Conservation (phyloP, 2,797 vertebrate genomes). For the Threskiornis aethiopicus region DNA sequence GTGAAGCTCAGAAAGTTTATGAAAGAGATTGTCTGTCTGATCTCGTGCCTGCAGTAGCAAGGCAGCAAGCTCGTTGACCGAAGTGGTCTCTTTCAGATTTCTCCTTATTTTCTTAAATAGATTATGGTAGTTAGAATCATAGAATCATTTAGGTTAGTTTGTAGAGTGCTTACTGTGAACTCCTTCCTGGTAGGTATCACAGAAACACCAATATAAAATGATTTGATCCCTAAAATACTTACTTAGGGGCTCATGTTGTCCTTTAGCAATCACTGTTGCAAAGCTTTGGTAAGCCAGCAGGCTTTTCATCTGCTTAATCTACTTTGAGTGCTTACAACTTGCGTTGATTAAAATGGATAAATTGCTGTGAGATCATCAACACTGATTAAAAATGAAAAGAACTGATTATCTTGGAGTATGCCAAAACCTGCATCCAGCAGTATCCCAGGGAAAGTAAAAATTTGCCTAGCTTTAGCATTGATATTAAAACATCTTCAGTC, state of each 20-base stretch:
- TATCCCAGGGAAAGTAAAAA: not conserved
- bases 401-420: not conserved
- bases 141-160: not conserved
- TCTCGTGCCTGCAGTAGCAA: not conserved
- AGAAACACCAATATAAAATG: not conserved
- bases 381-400: constrained; percentile 41
- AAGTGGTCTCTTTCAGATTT: not conserved
- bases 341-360: constrained; percentile 38
- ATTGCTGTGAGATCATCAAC: constrained; percentile 28
- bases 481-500: not conserved
- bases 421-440: not conserved
- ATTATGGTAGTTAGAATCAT: not conserved
- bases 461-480: not conserved
- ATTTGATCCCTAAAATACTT: not conserved
- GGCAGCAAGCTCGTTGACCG: not conserved
- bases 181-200: not conserved
- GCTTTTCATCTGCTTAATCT: constrained; percentile 52
- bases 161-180: not conserved
- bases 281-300: constrained; percentile 23
- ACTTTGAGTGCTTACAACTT: constrained; percentile 12
- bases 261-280: not conserved
- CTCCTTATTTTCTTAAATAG: not conserved
- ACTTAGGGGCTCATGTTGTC: not conserved
- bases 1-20: not conserved
- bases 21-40: not conserved